phyloP scores from a whole-genome alignment of 2,797 vertebrate genomes.

The Kryptolebias ocellatus region DNA sequence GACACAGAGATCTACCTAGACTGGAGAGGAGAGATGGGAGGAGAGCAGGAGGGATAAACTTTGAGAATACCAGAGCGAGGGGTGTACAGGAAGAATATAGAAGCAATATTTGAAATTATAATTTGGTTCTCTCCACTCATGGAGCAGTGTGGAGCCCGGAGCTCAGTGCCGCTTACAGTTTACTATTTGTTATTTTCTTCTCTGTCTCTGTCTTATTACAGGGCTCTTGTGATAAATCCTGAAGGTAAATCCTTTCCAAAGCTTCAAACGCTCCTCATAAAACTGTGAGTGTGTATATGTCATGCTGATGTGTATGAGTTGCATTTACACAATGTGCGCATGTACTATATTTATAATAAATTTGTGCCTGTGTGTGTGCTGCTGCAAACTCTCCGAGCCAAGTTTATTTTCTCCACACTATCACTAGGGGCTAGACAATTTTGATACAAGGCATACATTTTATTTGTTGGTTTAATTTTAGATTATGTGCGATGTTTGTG shows the following conservation, averaged over 20 bases:
- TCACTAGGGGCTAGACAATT: slow-evolving; percentile 44
- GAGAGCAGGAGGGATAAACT: slow-evolving; percentile 5
- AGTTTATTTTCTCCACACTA: slow-evolving; percentile 34
- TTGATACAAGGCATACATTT: slow-evolving; percentile 23
- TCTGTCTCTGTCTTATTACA: slow-evolving; percentile 52
- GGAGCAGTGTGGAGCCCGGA: slow-evolving; percentile 6
- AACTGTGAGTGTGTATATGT: slow-evolving; percentile 18
- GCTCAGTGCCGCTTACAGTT: slow-evolving; percentile 47
- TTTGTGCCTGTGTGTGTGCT: slow-evolving; percentile 6
- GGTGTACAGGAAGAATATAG: slow-evolving; percentile 10
- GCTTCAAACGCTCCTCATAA: slow-evolving; percentile 28
- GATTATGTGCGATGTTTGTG: slow-evolving; percentile 48
- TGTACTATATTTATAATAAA: slow-evolving; percentile 11
- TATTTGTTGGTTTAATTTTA: slow-evolving; percentile 29
- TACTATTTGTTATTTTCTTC: slow-evolving; percentile 44
- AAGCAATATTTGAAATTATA: slow-evolving; percentile 66
- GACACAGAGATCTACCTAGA: slow-evolving; percentile 23
- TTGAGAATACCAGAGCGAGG: slow-evolving; percentile 28
- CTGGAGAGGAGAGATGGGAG: slow-evolving; percentile 25
- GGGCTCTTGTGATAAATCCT: slow-evolving; percentile 61
- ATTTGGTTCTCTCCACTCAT: slow-evolving; percentile 49
- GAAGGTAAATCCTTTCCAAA: slow-evolving; percentile 60
- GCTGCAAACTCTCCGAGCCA: slow-evolving; percentile 12
- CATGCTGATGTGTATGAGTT: slow-evolving; percentile 7
- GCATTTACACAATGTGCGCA: slow-evolving; percentile 11